phyloP scores from a whole-genome alignment of 2,797 vertebrate genomes.

The Rhynchotus rufescens region DNA sequence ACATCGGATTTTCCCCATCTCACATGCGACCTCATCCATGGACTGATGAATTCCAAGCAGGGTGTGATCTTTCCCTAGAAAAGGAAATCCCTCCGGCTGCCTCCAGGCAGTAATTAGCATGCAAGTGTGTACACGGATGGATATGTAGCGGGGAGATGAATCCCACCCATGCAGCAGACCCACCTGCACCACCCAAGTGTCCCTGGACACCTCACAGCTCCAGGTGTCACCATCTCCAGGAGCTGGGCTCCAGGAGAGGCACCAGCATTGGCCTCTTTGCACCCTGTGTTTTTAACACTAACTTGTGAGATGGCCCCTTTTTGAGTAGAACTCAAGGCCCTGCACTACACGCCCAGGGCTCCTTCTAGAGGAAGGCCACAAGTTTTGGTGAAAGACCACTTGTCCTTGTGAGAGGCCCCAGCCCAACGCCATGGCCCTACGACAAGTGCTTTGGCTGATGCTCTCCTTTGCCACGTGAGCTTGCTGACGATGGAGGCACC shows the following conservation, averaged over 20 bases:
- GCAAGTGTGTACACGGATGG: fast-evolving
- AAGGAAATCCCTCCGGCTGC: not conserved
- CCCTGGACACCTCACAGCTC: too few species aligned
- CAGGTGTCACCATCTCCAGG: too few species aligned
- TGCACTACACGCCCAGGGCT: fast-evolving
- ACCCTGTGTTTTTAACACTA: not conserved
- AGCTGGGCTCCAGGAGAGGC: too few species aligned
- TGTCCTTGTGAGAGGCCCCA: fast-evolving
- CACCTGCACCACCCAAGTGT: not conserved
- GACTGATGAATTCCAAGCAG: not conserved
- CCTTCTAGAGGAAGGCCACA: fast-evolving
- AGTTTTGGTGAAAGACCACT: not conserved
- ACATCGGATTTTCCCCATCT: not conserved
- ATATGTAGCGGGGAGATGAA: not conserved
- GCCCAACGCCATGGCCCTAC: fast-evolving
- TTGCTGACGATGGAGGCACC: not conserved
- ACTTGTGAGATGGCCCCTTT: fast-evolving
- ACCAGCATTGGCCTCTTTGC: not conserved
- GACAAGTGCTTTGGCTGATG: not conserved
- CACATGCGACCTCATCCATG: not conserved
- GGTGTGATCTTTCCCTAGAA: not conserved
- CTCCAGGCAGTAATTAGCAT: not conserved
- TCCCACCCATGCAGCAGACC: fast-evolving
- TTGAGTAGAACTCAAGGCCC: not conserved
- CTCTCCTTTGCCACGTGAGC: not conserved